Conservation (phyloP, 30 jellyfish, hydroid and myxozoan species). For the Rhopilema esculentum region DNA sequence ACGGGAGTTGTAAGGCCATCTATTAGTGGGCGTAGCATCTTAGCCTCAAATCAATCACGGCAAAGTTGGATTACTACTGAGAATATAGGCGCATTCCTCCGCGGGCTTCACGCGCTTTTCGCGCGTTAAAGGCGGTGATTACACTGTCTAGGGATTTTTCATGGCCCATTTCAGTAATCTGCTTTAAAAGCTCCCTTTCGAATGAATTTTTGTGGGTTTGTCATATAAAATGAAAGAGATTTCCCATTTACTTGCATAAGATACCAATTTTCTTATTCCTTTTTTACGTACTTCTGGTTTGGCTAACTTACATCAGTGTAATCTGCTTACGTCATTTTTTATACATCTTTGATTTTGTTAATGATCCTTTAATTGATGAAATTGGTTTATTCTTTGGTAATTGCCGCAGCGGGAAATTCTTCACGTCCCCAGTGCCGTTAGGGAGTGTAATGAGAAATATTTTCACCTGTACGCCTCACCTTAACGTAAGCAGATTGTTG, state of each 20-base stretch:
- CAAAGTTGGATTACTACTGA: not conserved
- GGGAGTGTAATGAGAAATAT: not conserved
- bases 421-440: not conserved
- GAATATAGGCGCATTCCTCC: not conserved
- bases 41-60: slow-evolving; percentile 23
- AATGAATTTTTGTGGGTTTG: too few relatives aligned
- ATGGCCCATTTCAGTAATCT: too few relatives aligned
- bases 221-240: too few relatives aligned
- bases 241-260: too few relatives aligned
- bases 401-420: not conserved
- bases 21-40: slow-evolving; percentile 67
- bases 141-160: too few relatives aligned
- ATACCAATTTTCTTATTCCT: too few relatives aligned
- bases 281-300: not conserved
- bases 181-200: too few relatives aligned
- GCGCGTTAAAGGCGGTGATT: not conserved
- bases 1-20: slow-evolving; percentile 12
- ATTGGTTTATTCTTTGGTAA: not conserved
- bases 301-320: not conserved
- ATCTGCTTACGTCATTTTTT: too few relatives aligned
- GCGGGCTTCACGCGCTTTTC: not conserved
- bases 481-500: not conserved
- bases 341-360: not conserved
- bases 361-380: not conserved
- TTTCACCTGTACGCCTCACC: not conserved